Evolutionary conservation across 2,113 vertebrate genomes (phyloP), one percentile per base, ranked within the genome.

Genomic region (Cololabis saira): DNA sequence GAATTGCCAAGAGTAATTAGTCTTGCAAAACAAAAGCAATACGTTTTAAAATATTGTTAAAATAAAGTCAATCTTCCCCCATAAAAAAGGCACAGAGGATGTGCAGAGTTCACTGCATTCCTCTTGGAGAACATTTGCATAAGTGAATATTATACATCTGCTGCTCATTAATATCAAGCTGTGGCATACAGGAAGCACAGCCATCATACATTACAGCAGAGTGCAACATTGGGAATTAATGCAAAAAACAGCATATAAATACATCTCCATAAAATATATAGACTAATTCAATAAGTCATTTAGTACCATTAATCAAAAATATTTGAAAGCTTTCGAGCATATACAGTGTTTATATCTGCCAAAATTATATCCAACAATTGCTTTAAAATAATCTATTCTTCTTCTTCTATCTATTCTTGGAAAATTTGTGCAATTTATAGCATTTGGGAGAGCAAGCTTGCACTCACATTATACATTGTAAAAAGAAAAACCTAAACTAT

Each of bases 111-210:
- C 52, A 44, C 45, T 68, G 40, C 55, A 66, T 72, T 76, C 79
- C 81, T 74, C 65, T 69, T 59, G 52, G 42, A 90, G 55, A 86
- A 72, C 65, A 78, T 79, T 87, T 91, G 86, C 87, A 93, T 89
- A 89, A 83, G 14, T 78, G 71, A 90, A 93, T 92, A 92, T 90
- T 7, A 91, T 91, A 91, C 88, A 86, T 88, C 83, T 87, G 84
- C 85, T 83, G 85, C 61, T 60, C 55, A 78, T 77, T 50, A 19
- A 72, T 67, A 76, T 91, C 84, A 84, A 85, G 91, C 76, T 24
- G 80, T 57, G 71, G 61, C 24, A 43, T 18, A 53, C 51, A 30
- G 41, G 27, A 59, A 67, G 55, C 87, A 78, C 85, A 12, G 76
- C 79, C 74, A 30, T 89, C 83, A 89, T 87, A 67, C 70, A 82